Base-by-base conservation (phyloP, 2,113 vertebrate species). In the Trematomus loennbergii region DNA sequence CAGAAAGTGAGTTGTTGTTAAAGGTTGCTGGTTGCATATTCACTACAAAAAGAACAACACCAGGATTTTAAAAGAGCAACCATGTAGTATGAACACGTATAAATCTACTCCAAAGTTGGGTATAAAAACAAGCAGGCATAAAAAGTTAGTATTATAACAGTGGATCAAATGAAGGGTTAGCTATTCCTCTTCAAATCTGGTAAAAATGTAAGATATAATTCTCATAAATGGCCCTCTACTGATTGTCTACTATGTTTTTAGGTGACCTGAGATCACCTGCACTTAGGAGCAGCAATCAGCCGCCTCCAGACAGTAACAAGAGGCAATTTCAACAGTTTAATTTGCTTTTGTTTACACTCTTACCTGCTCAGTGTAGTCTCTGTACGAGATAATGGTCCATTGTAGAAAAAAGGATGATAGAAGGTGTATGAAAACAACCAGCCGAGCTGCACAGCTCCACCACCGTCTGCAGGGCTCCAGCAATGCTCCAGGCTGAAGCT, bases 381-480 rank as follows among this genome's bases (percentile, higher is more conserved):
- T 94, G 82, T 96, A 98, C 40, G 90, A 96, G 82, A 99, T 72
- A 40, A 98, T 90, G 9, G 98, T 43, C 98, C 98, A 0, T 99
- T 99, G 94, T 97, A 98, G 94, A 99, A 97, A 7, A 95, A 95
- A 0, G 98, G 98, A 79, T 99, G 98, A 71, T 99, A 99, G 88
- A 99, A 99, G 36, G 96, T 95, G 1, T 98, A 99, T 3, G 96
- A 95, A 75, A 97, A 73, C 87, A 98, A 87, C 95, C 97, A 97
- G 59, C 81, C 87, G 16, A 99, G 94, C 0, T 97, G 96, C 63
- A 73, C 84, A 29, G 76, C 61, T 55, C 61, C 77, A 61, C 85
- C 87, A 17, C 62, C 88, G 55, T 88, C 66, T 70, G 81, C 25
- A 25, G 92, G 93, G 55, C 91, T 81, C 95, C 96, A 95, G 92